Percentiles rank a stretch among this genome's conserved stretches.
phyloP scores from a whole-genome alignment of 2,888 invertebrate species.

The Diarsia mendica region DNA sequence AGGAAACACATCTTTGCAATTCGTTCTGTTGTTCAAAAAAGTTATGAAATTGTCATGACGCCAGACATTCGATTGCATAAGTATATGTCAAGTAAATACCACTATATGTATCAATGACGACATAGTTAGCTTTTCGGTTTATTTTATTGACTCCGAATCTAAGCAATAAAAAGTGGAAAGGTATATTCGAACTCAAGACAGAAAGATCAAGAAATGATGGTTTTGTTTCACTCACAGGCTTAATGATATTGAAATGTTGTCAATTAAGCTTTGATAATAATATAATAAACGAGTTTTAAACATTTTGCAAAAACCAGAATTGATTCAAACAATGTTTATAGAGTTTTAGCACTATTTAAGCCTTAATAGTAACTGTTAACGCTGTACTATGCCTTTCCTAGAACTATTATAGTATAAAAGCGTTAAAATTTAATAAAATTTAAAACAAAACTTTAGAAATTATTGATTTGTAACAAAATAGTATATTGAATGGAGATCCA shows the following conservation, averaged over 20 bases:
- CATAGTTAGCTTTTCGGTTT: background rate
- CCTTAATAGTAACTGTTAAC: conserved; percentile 82
- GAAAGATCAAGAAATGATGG: background rate
- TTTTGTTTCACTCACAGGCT: background rate
- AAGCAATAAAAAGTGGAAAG: background rate
- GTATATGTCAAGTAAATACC: background rate
- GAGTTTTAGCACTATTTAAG: conserved; percentile 84
- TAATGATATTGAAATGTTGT: conserved; percentile 1
- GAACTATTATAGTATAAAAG: conserved; percentile 85
- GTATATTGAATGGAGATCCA: conserved; percentile 86
- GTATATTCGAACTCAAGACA: background rate
- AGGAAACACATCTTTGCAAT: background rate
- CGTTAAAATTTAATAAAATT: conserved; percentile 83
- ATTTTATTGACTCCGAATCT: background rate
- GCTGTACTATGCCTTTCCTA: conserved; percentile 87
- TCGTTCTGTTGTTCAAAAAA: background rate
- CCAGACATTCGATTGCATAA: background rate
- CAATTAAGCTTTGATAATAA: conserved; percentile 32
- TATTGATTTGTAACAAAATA: conserved; percentile 77
- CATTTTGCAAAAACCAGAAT: conserved; percentile 71
- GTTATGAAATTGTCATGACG: background rate
- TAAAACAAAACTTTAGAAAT: conserved; percentile 74
- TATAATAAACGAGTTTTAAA: conserved; percentile 55
- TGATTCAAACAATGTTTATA: conserved; percentile 71
- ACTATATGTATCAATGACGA: background rate